Evolutionary conservation across 2,888 invertebrate genomes (phyloP).

Genomic region (Caenorhabditis sulstoni): DNA sequence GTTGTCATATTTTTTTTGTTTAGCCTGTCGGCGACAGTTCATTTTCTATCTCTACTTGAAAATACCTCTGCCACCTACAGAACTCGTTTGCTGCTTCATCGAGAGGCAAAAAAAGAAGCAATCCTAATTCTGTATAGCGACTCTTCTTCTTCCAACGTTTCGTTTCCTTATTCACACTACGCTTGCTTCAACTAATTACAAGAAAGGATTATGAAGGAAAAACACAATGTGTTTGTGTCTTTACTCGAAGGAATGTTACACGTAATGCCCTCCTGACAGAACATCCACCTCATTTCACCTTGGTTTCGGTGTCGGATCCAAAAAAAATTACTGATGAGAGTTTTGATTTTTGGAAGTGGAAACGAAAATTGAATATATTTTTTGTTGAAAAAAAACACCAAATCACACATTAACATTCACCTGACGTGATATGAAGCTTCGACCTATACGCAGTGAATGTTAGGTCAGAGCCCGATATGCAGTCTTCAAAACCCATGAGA

Average conservation of each 20-base stretch:
- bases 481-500: slow-evolving; percentile 30
- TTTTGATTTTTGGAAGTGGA: too few species aligned
- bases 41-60: too few species aligned
- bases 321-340: too few species aligned
- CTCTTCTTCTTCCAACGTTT: slow-evolving; percentile 26
- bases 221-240: slow-evolving; percentile 45
- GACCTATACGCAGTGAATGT: too few species aligned
- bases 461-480: slow-evolving; percentile 21
- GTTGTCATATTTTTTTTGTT: background rate
- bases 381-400: too few species aligned
- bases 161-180: slow-evolving; percentile 39
- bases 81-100: slow-evolving; percentile 34
- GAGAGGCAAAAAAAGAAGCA: slow-evolving; percentile 32
- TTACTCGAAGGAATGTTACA: slow-evolving; percentile 46
- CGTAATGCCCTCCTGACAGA: background rate
- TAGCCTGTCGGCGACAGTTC: too few species aligned
- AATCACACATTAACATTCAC: too few species aligned
- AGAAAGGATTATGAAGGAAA: slow-evolving; percentile 54
- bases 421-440: too few species aligned
- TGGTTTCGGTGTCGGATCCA: too few species aligned
- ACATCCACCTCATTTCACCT: too few species aligned
- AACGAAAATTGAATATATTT: too few species aligned
- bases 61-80: background rate
- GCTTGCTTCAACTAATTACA: slow-evolving; percentile 56
- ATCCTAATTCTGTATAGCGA: slow-evolving; percentile 33